Evolutionary conservation across 1,140 invertebrate genomes (phyloP).

Genomic region (Pantala flavescens): DNA sequence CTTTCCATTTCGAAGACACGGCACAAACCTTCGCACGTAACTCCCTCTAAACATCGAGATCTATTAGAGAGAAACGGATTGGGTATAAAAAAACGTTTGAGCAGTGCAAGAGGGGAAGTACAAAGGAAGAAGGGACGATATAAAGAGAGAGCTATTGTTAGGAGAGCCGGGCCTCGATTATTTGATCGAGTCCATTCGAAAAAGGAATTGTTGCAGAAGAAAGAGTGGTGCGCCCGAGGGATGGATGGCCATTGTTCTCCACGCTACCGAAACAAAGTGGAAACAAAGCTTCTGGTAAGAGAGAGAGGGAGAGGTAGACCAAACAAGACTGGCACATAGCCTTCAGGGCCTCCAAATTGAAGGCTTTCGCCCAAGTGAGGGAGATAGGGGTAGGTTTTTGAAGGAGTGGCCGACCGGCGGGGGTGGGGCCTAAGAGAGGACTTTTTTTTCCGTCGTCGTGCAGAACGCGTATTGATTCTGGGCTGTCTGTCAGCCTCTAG

Average conservation of each 20-base stretch:
- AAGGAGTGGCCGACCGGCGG: background rate
- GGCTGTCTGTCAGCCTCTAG: background rate
- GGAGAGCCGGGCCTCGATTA: background rate
- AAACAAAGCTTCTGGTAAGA: background rate
- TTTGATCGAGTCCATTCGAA: background rate
- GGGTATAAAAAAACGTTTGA: no score
- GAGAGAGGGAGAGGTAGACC: background rate
- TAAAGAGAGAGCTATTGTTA: background rate
- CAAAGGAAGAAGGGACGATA: background rate
- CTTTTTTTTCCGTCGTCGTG: slow-evolving; percentile 4
- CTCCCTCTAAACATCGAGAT: no score
- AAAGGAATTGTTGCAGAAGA: slow-evolving; percentile 2
- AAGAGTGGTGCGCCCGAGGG: background rate
- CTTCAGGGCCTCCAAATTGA: slow-evolving; percentile 8
- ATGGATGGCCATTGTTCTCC: background rate
- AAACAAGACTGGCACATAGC: background rate
- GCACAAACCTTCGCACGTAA: no score
- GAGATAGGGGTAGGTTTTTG: background rate
- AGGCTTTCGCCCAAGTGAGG: background rate
- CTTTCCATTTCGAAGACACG: no score
- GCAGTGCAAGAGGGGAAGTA: background rate
- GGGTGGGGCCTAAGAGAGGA: background rate
- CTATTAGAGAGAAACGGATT: no score
- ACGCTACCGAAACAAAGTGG: background rate
- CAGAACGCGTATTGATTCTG: background rate